Percentiles rank a stretch among this genome's conserved stretches.
Conservation (phyloP, 2,888 invertebrate genomes). For the Tenthredo mesomela region DNA sequence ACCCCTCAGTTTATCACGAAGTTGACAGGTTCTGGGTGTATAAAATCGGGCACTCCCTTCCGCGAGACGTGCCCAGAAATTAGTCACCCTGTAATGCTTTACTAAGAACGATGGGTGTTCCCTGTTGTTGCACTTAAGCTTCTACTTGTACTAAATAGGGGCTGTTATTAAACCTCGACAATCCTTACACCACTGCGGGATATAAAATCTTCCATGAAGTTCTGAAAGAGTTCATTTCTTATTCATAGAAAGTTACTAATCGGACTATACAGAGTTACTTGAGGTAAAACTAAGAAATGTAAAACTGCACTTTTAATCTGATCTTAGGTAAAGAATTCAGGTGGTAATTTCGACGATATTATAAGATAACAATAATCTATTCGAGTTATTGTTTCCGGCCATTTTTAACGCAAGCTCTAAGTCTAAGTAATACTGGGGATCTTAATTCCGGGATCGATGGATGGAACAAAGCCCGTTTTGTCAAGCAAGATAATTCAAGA, state of each 20-base stretch:
- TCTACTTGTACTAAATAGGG: not conserved
- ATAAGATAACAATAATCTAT: not conserved
- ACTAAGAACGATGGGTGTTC: not conserved
- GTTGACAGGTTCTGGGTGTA: not conserved
- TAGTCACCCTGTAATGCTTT: not conserved
- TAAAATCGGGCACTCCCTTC: not conserved
- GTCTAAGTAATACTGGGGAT: not conserved
- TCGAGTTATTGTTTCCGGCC: not conserved
- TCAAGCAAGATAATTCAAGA: not conserved
- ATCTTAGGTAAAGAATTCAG: not conserved
- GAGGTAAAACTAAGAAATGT: not conserved
- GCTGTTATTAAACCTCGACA: not conserved
- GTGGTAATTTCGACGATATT: not conserved
- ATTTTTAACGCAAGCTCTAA: not conserved
- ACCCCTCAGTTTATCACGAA: not conserved
- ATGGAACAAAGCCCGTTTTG: constrained; percentile 25
- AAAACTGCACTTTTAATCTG: not conserved
- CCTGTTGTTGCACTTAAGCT: constrained; percentile 6
- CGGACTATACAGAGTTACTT: not conserved
- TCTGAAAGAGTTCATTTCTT: constrained; percentile 13
- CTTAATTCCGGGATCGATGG: not conserved
- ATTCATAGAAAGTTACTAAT: not conserved
- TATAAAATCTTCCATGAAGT: not conserved
- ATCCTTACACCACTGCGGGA: not conserved
- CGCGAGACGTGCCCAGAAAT: not conserved